Base-by-base conservation (phyloP, 30 jellyfish, hydroid and myxozoan genomes). In the Turritopsis dohrnii region DNA sequence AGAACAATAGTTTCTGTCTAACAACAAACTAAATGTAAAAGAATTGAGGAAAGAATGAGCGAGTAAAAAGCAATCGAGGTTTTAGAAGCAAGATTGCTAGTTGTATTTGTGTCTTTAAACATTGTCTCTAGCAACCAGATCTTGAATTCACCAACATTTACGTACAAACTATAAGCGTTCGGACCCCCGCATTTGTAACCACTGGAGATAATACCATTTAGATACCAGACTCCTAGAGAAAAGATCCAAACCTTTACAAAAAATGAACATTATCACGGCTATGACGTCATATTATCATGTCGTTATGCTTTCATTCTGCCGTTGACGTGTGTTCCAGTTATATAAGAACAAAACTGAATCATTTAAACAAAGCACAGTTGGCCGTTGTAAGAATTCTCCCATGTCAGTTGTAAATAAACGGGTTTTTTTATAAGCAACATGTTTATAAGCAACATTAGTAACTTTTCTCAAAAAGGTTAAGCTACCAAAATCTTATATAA, bases 151-250 rank as follows among this genome's bases (percentile, higher is more conserved):
- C 28, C 53, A 22, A 80, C 65, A 21, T 65, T 80, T 20, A 84
- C 65, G n/a, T 80, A 80, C 53, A 80, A 80, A 65, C 87, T 80
- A 80, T 80, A 80, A 23, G 87, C 87, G 26, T 80, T 52, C 7
- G 16, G 87, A 16, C 87, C 87, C 0, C 87, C 87, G 52, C 87
- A 80, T 80, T 80, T 53, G 81, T 52, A 80, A 0, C 87, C 87
- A 65, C 87, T 80, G 52, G 87, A 80, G 18, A 53, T 65, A 29
- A 80, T 80, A 18, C 87, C 87, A 24, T 71, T 21, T 0, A 26
- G 54, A 80, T 80, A 80, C 87, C 87, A 80, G 29, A 65, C 52
- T 29, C 87, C 87, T 80, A 80, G 52, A 1, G 16, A 69, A 41
- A 41, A 13, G 60, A 41, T 3, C 13, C 60, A 41, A 13, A 41